Percentiles rank a stretch among this genome's conserved stretches.
Evolutionary conservation across 2,797 vertebrate species (phyloP).

Genomic region (Pseudomugil gertrudae): DNA sequence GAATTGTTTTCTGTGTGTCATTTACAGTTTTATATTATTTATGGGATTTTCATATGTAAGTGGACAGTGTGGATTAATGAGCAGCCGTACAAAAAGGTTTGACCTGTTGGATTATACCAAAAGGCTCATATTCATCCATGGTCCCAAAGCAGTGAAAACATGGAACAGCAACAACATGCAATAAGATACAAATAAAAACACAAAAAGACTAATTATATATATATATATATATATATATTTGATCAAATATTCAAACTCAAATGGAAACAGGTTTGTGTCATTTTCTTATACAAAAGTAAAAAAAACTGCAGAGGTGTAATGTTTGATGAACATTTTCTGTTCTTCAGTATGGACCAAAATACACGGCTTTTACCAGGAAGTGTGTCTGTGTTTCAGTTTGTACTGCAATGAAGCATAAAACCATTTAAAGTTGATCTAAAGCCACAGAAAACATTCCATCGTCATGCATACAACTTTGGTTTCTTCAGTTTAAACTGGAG

Average conservation of each 20-base stretch:
- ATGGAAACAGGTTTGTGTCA: too few species aligned
- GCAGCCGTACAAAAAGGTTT: not conserved
- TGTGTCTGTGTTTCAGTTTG: not conserved
- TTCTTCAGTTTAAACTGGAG: constrained; percentile 32
- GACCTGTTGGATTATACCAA: not conserved
- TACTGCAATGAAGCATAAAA: not conserved
- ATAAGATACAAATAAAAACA: too few species aligned
- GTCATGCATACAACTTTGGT: constrained; percentile 7
- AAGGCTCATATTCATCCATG: not conserved
- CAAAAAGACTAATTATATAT: too few species aligned
- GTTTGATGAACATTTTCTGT: not conserved
- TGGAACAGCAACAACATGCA: too few species aligned
- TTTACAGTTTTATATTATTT: not conserved
- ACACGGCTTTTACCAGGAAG: not conserved
- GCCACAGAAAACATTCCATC: not conserved
- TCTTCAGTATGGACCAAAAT: not conserved
- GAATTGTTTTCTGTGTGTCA: not conserved
- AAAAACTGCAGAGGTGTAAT: too few species aligned
- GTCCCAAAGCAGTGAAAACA: not conserved
- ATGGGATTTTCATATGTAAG: not conserved
- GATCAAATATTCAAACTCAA: too few species aligned
- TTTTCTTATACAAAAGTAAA: too few species aligned
- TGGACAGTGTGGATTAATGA: not conserved
- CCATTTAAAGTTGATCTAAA: not conserved
- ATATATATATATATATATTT: too few species aligned